Conservation (phyloP, 2,113 vertebrate genomes). For the Andinoacara biseriatus region DNA sequence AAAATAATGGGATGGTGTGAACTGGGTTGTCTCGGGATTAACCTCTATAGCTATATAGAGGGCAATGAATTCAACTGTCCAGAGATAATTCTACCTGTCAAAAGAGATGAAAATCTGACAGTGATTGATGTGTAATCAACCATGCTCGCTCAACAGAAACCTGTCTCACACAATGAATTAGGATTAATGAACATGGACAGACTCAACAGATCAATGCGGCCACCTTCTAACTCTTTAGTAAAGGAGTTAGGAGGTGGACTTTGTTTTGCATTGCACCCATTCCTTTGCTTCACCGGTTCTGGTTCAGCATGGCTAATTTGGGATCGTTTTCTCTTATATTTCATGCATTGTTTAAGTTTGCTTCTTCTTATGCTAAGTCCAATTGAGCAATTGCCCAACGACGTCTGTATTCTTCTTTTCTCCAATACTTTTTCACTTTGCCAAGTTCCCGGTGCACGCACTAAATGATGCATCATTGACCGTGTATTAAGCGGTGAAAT, state of each 20-base stretch:
- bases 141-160: constrained; percentile 39
- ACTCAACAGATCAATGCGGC: constrained; percentile 39
- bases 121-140: constrained; percentile 58
- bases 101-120: constrained; percentile 51
- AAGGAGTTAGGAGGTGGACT: background rate
- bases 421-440: background rate
- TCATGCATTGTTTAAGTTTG: constrained; percentile 13
- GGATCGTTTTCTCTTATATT: constrained; percentile 5
- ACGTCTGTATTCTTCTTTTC: constrained; percentile 4
- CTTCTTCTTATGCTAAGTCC: background rate
- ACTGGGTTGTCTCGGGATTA: background rate
- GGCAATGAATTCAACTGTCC: constrained; percentile 22
- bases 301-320: constrained; percentile 29
- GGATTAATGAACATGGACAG: constrained; percentile 44
- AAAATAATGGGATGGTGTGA: constrained; percentile 11
- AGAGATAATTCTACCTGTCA: constrained; percentile 43
- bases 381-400: background rate
- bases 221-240: constrained; percentile 2
- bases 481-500: constrained; percentile 3
- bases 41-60: constrained; percentile 23
- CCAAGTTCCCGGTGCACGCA: background rate
- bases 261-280: constrained; percentile 15
- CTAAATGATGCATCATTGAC: background rate
- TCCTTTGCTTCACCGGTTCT: constrained; percentile 8
- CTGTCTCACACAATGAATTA: constrained; percentile 46